Evolutionary conservation across 2,888 invertebrate genomes (phyloP).

Genomic region (Melanostoma scalare): DNA sequence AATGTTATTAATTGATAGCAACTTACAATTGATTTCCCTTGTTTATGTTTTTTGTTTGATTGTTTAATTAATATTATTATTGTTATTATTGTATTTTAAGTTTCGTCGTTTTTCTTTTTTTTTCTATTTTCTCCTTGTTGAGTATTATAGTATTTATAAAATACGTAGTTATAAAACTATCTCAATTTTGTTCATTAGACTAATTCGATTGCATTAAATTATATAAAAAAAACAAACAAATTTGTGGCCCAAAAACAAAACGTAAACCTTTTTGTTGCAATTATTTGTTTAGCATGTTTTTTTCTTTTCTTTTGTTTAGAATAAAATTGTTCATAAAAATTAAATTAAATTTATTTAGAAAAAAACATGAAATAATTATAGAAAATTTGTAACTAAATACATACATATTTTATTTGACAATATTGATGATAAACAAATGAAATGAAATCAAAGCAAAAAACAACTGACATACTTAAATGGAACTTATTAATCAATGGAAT

Average conservation of each 20-base stretch:
- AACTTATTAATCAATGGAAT: slow-evolving; percentile 68
- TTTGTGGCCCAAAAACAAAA: slow-evolving; percentile 59
- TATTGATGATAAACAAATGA: slow-evolving; percentile 52
- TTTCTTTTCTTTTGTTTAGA: slow-evolving; percentile 47
- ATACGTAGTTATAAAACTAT: slow-evolving; percentile 55
- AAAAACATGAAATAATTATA: slow-evolving; percentile 45
- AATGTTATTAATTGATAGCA: slow-evolving; percentile 58
- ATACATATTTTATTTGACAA: slow-evolving; percentile 70
- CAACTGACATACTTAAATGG: slow-evolving; percentile 64
- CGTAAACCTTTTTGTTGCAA: slow-evolving; percentile 24
- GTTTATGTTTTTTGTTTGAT: slow-evolving; percentile 61
- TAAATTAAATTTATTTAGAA: slow-evolving; percentile 70
- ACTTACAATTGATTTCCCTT: slow-evolving; percentile 65
- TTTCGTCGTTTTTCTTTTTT: slow-evolving; percentile 18
- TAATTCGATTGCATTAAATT: slow-evolving; percentile 37
- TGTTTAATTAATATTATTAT: slow-evolving; percentile 51
- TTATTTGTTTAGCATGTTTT: slow-evolving; percentile 49
- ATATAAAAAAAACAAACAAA: slow-evolving; percentile 20
- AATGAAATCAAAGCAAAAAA: slow-evolving; percentile 49
- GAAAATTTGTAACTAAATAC: slow-evolving; percentile 58
- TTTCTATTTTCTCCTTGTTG: slow-evolving; percentile 30
- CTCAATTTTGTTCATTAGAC: slow-evolving; percentile 47
- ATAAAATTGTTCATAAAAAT: slow-evolving; percentile 42
- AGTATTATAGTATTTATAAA: slow-evolving; percentile 66
- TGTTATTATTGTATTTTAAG: slow-evolving; percentile 34